Evolutionary conservation across 2,888 invertebrate species (phyloP).

Genomic region (Drosophila fulvimacula): DNA sequence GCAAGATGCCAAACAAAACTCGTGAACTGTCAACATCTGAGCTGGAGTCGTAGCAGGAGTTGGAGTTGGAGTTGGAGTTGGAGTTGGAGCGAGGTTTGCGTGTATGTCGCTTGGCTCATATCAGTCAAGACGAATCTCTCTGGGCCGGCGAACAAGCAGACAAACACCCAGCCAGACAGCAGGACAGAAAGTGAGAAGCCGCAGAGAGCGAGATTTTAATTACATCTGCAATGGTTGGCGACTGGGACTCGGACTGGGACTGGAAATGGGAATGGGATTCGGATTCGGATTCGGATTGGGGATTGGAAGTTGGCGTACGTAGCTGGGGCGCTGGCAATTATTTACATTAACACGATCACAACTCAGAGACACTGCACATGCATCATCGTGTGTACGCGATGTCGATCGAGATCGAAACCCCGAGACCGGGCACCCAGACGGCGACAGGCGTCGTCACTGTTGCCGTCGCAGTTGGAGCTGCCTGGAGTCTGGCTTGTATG

Average conservation of each 20-base stretch:
- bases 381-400: slow-evolving; percentile 80
- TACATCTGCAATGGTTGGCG: slow-evolving; percentile 70
- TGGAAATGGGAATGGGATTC: slow-evolving; percentile 9
- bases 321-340: slow-evolving; percentile 79
- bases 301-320: slow-evolving; percentile 2
- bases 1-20: slow-evolving; percentile 64
- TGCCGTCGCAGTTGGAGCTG: slow-evolving; percentile 42
- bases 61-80: slow-evolving; percentile 12
- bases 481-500: slow-evolving; percentile 67
- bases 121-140: slow-evolving; percentile 77
- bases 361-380: slow-evolving; percentile 82
- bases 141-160: slow-evolving; percentile 61
- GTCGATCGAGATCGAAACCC: slow-evolving; percentile 73
- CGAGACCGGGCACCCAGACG: slow-evolving; percentile 34
- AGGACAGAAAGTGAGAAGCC: slow-evolving; percentile 68
- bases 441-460: slow-evolving; percentile 47
- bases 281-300: slow-evolving; percentile 3
- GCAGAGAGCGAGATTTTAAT: slow-evolving; percentile 77
- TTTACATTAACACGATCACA: slow-evolving; percentile 85
- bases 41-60: slow-evolving; percentile 16
- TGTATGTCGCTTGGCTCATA: slow-evolving; percentile 73
- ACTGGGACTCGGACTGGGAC: slow-evolving; percentile 30
- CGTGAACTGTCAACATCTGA: slow-evolving; percentile 73
- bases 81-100: slow-evolving; percentile 62
- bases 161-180: slow-evolving; percentile 46